Evolutionary conservation across 1,140 invertebrate genomes (phyloP), one percentile per base, ranked within the genome.

Genomic region (Magallana ariakensis): DNA sequence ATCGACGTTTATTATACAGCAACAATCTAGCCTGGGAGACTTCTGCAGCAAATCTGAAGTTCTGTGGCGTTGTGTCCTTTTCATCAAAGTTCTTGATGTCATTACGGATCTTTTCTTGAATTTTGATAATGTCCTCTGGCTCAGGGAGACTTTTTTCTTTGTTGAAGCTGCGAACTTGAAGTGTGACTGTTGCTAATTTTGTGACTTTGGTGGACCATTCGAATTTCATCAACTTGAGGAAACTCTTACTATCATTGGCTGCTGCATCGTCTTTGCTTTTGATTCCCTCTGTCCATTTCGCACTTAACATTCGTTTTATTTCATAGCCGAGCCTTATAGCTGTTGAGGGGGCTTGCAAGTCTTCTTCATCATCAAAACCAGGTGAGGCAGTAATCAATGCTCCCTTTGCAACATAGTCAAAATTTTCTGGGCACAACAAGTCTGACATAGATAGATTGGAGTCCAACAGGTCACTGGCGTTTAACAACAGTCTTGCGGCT

Each of bases 191-290:
- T 46, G 85, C 75, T 75, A 86, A 55, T 56, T 86, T 86, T 16
- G 70, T 85, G n/a, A 87, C 57, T 81, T 66, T 84, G n/a, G 53
- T 58, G 55, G 62, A 53, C 85, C 85, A 86, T 58, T 86, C 85
- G 11, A 81, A 26, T 80, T 86, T 33, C 62, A 75, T 75, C 0
- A 86, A 33, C 33, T 81, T 86, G 19, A 81, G 19, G 66, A 75
- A 80, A 57, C 58, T 33, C 46, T 81, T 81, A 58, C 70, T 53
- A 1, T 22, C 54, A 33, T 81, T 81, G 13, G 15, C 19, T 13
- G 26, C 58, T 58, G 19, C 4, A 33, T 57, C 19, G 22, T 82
- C 85, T 22, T 58, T 33, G 22, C 80, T 22, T 80, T 86, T 86
- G 1, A 86, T 86, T 3, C 53, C 70, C 19, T 86, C 57, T 7